phyloP scores from a whole-genome alignment of 2,113 vertebrate species.

The Megaleporinus macrocephalus region DNA sequence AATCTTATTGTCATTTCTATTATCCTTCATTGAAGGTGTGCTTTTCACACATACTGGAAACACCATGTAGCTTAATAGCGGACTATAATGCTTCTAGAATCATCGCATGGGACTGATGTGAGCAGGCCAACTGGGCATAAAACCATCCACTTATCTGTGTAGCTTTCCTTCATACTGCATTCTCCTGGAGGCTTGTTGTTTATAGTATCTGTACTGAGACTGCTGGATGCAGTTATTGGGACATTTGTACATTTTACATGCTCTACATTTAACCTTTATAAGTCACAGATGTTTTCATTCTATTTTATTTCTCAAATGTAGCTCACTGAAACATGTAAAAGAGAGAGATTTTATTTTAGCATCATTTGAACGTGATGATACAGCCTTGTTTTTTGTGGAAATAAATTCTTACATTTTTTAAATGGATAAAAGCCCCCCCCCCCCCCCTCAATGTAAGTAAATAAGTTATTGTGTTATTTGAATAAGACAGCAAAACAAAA shows the following conservation, averaged over 20 bases:
- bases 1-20: slow-evolving; percentile 77
- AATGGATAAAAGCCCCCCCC: too few species aligned
- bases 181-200: not conserved
- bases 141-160: slow-evolving; percentile 49
- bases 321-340: too few species aligned
- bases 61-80: slow-evolving; percentile 51
- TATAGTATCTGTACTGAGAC: not conserved
- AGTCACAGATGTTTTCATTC: too few species aligned
- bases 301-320: too few species aligned
- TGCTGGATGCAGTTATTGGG: not conserved
- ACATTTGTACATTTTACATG: not conserved
- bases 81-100: slow-evolving; percentile 64
- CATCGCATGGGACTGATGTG: slow-evolving; percentile 57
- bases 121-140: slow-evolving; percentile 65
- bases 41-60: slow-evolving; percentile 59
- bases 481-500: not conserved
- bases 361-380: too few species aligned
- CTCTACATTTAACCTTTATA: not conserved
- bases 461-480: not conserved
- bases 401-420: too few species aligned
- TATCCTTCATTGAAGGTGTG: slow-evolving; percentile 72
- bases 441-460: too few species aligned
- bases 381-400: too few species aligned
- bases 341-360: too few species aligned
- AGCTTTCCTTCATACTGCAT: not conserved